Evolutionary conservation across 2,113 vertebrate species (phyloP), one percentile per base, ranked within the genome.

Genomic region (Hyla sarda): DNA sequence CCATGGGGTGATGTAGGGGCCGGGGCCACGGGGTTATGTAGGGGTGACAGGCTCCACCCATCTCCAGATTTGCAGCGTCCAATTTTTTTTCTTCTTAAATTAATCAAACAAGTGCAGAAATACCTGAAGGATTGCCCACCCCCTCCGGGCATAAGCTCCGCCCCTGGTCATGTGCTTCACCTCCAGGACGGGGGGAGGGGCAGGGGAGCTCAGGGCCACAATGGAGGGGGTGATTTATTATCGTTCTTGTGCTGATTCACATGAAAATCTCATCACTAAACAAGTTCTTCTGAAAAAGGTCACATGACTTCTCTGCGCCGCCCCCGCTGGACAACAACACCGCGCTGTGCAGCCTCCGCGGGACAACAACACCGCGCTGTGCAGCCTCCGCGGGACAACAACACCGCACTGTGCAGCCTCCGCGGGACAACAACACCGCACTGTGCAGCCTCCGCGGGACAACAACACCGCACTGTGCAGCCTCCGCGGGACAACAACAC

Each of bases 51-150:
- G 16, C 28, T 19, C n/a, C 12, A 5, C 16, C 65, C 30, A 0
- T 69, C 30, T 69, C 65, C 65, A 34, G 65, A 67, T 2, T 6
- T 2, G 30, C 65, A 34, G 65, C 65, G 30, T 19, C 65, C 65
- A 34, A 34, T 34, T 65, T 5, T 30, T 30, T 69, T 69, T 69
- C 4, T 19, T 69, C 34, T 69, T 34, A 14, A 16, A 50, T 67
- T 34, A 85, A 52, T n/a, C 60, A 60, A 82, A 85, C 58, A 85
- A 85, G 83, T 85, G 73, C 83, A 85, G 73, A 85, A 85, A 85
- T 85, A 85, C 83, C 83, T 85, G 83, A 85, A 85, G 47, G 73
- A 77, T 77, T 77, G 8, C 25, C 47, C 52, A 11, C 37, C 47
- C 73, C 28, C 62, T 37, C 74, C 74, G 47, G 45, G 60, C 75